A percentile compares a stretch with the other conserved stretches of the same genome.
These are phyloP conservation scores for Mustelus asterias DNA, from an alignment of 2,113 vertebrate species.

Conservation along the genomic window DNA sequence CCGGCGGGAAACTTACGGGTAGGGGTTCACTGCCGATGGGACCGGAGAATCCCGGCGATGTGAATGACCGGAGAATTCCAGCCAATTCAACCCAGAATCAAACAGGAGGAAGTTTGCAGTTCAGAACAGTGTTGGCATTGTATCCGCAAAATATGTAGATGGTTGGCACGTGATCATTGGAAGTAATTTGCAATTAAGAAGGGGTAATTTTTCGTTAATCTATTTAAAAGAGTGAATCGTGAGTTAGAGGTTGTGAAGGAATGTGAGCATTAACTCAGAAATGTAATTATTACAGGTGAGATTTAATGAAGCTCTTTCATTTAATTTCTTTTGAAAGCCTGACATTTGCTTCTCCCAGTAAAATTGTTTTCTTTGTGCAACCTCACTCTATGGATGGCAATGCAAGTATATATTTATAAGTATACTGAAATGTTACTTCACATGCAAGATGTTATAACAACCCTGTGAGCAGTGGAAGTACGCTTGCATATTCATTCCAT, in stretches of 20 bases:
- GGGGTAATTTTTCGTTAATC: neutral
- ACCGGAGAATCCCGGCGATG: no score
- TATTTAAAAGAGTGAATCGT: neutral
- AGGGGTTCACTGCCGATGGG: no score
- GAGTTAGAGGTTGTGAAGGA: neutral
- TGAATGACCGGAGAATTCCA: no score
- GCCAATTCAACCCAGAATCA: neutral
- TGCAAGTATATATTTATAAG: neutral
- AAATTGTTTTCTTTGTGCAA: neutral
- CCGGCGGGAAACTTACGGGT: no score
- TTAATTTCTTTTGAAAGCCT: neutral
- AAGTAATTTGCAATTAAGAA: neutral
- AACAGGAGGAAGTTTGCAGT: neutral
- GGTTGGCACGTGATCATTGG: neutral
- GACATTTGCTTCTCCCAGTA: neutral
- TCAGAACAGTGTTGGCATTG: neutral
- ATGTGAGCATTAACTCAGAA: neutral
- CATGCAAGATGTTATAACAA: neutral
- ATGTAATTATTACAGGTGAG: neutral
- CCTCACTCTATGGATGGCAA: neutral
- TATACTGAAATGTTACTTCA: neutral
- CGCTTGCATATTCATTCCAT: neutral
- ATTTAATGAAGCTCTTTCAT: neutral
- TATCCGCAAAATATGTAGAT: neutral
- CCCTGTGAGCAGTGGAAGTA: neutral